A percentile compares a stretch with the other conserved stretches of the same genome.
phyloP scores from a whole-genome alignment of 2,888 invertebrate genomes.

The Linnaemya vulpina region DNA sequence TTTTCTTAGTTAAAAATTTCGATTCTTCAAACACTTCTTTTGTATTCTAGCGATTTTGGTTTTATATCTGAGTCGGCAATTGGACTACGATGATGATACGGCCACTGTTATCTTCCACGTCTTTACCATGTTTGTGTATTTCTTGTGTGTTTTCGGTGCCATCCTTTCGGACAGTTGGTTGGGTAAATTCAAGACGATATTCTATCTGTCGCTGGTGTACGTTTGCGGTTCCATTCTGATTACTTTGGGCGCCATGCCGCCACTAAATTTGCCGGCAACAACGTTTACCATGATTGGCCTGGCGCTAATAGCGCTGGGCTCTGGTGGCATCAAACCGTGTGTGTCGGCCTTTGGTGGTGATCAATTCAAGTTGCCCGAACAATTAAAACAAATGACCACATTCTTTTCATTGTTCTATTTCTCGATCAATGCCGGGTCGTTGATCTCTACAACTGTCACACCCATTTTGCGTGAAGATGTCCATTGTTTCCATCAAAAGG shows the following conservation, averaged over 20 bases:
- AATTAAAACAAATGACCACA: conserved; percentile 86
- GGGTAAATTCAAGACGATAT: conserved; percentile 90
- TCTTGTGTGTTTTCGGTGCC: conserved; percentile 90
- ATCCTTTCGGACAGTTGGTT: conserved; percentile 91
- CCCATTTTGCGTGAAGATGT: conserved; percentile 89
- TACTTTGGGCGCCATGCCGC: conserved; percentile 85
- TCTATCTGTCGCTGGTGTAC: conserved; percentile 89
- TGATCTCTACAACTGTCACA: conserved; percentile 89
- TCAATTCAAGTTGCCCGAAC: conserved; percentile 87
- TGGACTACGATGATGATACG: conserved; percentile 86
- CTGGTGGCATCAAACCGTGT: conserved; percentile 93
- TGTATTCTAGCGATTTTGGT: conserved; percentile 87
- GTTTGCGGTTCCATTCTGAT: conserved; percentile 88
- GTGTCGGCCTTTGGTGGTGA: conserved; percentile 93
- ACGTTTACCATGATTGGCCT: conserved; percentile 87
- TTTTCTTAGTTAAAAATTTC: not conserved
- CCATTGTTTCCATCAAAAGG: conserved; percentile 86
- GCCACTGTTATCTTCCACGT: conserved; percentile 90
- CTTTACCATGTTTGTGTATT: conserved; percentile 89
- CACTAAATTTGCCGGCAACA: conserved; percentile 84
- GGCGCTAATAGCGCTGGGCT: conserved; percentile 88
- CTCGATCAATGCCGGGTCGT: conserved; percentile 86
- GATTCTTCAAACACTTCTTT: not conserved
- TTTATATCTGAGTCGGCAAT: conserved; percentile 87
- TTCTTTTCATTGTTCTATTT: conserved; percentile 93